Base-by-base conservation (phyloP, 2,113 vertebrate genomes). In the Hymenochirus boettgeri region DNA sequence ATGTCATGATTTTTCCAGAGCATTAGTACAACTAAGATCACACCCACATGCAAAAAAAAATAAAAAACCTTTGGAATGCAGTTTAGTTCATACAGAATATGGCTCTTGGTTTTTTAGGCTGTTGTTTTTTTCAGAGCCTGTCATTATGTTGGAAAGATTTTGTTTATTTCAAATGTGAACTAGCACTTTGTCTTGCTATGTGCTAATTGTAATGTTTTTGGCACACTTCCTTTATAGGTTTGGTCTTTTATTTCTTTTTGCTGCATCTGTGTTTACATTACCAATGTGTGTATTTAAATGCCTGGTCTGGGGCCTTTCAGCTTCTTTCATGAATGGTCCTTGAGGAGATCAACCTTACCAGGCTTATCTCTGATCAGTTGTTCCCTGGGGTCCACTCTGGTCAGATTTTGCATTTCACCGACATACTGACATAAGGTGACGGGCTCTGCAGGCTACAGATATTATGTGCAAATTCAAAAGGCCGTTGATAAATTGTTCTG, bases 401-500 rank as follows among this genome's bases (percentile, higher is more conserved):
- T 80, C 72, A 76, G 57, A 78, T 74, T 81, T 75, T 84, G 69
- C 62, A 72, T 85, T 85, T 61, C 61, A 73, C 69, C 80, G 71
- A 82, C 70, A 72, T 74, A 83, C 77, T 86, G 77, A 83, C 77
- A 65, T 50, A 77, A 83, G 80, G 74, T 72, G 65, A 50, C 70
- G 72, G 58, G 63, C 77, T 77, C 59, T 13, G 74, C 81, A 71
- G 76, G 71, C 73, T 80, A 69, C 72, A 84, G 78, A 88, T 79
- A 79, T 17, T 48, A 78, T 39, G 73, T 77, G 70, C 76, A 71
- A 82, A 85, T 83, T 85, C 78, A 80, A 83, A 83, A n/a, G 47
- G 65, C 59, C 85, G 77, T 78, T 88, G 86, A 89, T 85, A 89
- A 92, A 90, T 90, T 85, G 69, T 66, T 82, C 74, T 79, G 70